These are phyloP conservation scores for Drosophila kurseongensis DNA, from an alignment of 1,140 invertebrate genomes.

Conservation along the genomic window DNA sequence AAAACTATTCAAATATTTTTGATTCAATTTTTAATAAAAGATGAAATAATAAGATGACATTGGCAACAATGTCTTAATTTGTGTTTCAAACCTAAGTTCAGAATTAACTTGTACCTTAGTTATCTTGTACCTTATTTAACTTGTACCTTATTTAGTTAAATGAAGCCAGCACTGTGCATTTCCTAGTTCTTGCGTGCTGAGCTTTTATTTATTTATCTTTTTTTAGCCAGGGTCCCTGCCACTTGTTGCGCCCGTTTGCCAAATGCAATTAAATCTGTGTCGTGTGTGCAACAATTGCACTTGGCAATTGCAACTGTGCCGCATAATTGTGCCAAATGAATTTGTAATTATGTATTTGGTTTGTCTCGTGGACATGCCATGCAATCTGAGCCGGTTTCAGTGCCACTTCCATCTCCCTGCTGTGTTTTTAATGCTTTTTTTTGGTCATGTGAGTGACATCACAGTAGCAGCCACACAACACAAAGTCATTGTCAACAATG, in stretches of 20 bases:
- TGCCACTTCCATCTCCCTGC: constrained; percentile 18
- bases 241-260: constrained; percentile 74
- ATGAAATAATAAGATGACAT: too few relatives aligned
- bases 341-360: constrained; percentile 78
- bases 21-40: too few relatives aligned
- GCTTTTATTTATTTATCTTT: constrained; percentile 27
- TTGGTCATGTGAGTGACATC: constrained; percentile 60
- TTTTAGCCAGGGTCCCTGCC: constrained; percentile 30
- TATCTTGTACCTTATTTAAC: neutral
- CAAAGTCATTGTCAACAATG: constrained; percentile 62
- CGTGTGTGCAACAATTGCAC: constrained; percentile 51
- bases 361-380: constrained; percentile 45
- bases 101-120: neutral
- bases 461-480: constrained; percentile 49
- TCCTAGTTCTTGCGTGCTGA: constrained; percentile 28
- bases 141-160: neutral
- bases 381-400: constrained; percentile 51
- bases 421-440: constrained; percentile 21
- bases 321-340: constrained; percentile 83
- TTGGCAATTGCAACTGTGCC: constrained; percentile 70
- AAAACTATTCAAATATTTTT: too few relatives aligned
- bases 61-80: too few relatives aligned
- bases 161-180: constrained; percentile 5
- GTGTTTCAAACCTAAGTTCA: too few relatives aligned
- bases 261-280: constrained; percentile 81